phyloP scores from a whole-genome alignment of 2,888 invertebrate genomes.

The Plusia festucae region DNA sequence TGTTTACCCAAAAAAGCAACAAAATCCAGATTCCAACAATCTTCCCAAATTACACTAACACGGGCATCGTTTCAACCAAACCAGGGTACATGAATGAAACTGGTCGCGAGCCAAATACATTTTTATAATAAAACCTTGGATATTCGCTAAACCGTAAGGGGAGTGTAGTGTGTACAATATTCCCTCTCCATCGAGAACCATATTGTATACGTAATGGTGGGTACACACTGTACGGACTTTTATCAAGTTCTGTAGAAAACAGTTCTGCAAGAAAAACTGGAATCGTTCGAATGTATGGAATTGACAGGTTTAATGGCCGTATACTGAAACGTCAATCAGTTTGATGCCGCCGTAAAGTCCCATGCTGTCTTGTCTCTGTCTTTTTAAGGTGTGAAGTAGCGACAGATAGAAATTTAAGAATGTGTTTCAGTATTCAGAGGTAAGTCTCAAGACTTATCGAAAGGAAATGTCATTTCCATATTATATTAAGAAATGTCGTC shows the following conservation, averaged over 20 bases:
- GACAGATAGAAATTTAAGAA: too few relatives aligned
- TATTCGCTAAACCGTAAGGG: conserved; percentile 17
- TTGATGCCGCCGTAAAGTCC: too few relatives aligned
- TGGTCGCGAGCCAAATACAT: conserved; percentile 24
- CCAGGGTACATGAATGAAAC: not conserved
- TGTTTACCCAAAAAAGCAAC: conserved; percentile 1
- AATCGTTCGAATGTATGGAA: too few relatives aligned
- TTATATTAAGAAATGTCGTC: too few relatives aligned
- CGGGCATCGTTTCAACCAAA: conserved; percentile 1
- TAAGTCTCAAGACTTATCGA: too few relatives aligned
- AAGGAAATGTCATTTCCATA: too few relatives aligned
- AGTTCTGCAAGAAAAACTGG: too few relatives aligned
- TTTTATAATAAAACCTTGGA: conserved; percentile 29
- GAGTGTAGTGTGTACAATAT: conserved; percentile 12
- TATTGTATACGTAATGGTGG: conserved; percentile 6
- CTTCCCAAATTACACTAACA: conserved; percentile 5
- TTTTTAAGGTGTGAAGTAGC: too few relatives aligned
- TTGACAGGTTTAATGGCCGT: too few relatives aligned
- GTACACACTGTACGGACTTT: not conserved
- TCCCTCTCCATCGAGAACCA: not conserved
- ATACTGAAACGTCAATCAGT: too few relatives aligned
- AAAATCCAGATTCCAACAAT: conserved; percentile 3
- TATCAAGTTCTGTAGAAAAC: not conserved
- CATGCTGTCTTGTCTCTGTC: too few relatives aligned
- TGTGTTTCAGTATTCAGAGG: too few relatives aligned